A percentile compares a stretch with the other conserved stretches of the same genome.
phyloP scores from a whole-genome alignment of 2,888 invertebrate species.

The Myathropa florea region DNA sequence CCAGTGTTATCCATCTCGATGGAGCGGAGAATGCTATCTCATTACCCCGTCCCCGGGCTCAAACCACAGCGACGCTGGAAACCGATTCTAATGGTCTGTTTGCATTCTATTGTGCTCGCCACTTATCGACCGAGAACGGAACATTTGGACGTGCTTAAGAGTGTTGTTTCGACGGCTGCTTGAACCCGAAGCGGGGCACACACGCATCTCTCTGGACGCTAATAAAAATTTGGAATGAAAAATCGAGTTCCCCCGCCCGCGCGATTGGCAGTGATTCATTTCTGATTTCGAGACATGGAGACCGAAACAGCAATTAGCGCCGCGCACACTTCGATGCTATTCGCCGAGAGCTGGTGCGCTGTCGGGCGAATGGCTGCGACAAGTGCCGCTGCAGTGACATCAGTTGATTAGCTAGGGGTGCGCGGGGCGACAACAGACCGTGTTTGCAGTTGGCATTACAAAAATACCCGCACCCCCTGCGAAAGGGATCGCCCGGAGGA shows the following conservation, averaged over 20 bases:
- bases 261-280: slow-evolving; percentile 26
- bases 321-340: background rate
- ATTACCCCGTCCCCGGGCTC: slow-evolving; percentile 19
- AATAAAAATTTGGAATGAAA: slow-evolving; percentile 31
- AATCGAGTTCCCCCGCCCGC: background rate
- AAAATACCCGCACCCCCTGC: background rate
- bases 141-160: slow-evolving; percentile 57
- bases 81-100: slow-evolving; percentile 56
- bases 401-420: slow-evolving; percentile 24
- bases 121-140: background rate
- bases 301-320: slow-evolving; percentile 56
- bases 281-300: slow-evolving; percentile 56
- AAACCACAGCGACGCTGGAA: background rate
- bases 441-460: slow-evolving; percentile 53
- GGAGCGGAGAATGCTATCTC: slow-evolving; percentile 19
- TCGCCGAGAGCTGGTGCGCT: background rate
- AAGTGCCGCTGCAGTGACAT: slow-evolving; percentile 30
- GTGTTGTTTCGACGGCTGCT: slow-evolving; percentile 44
- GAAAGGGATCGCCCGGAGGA: background rate
- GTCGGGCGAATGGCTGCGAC: slow-evolving; percentile 5
- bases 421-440: slow-evolving; percentile 4
- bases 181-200: slow-evolving; percentile 29
- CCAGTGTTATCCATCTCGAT: slow-evolving; percentile 24
- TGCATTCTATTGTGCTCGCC: slow-evolving; percentile 8
- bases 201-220: slow-evolving; percentile 17